Base-by-base conservation (phyloP, 2,888 invertebrate genomes). In the Apoda limacodes region DNA sequence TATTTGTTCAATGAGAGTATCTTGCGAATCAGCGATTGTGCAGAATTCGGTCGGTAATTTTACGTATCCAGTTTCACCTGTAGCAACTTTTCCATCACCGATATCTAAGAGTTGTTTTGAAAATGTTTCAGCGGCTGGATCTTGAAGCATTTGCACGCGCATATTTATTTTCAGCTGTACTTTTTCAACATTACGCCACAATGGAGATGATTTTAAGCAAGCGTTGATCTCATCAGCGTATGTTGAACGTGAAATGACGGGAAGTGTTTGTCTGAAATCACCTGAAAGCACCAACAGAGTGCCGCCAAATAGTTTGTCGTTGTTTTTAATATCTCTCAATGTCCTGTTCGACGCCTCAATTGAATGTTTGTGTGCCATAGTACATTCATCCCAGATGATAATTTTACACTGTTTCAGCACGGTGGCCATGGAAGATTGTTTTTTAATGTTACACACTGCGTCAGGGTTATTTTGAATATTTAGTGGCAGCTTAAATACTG, bases 381-480 rank as follows among this genome's bases (percentile, higher is more conserved):
- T n/a, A n/a, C n/a, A n/a, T n/a, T n/a, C n/a, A n/a, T n/a, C n/a
- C n/a, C n/a, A n/a, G n/a, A n/a, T 34, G 13, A 44, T 42, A n/a
- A 40, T 37, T 37, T 50, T 47, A 32, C 50, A 48, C 28, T 42
- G 40, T 38, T 37, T 42, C 34, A 46, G 31, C 25, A 49, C 46
- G 12, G 33, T 45, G 30, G 49, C 42, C 42, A 53, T 51, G 19
- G 37, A 39, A 10, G 48, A 48, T 42, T 46, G 40, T 44, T 48
- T 51, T 30, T 43, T 44, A 13, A 48, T 45, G 38, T 55, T 48
- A 34, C 50, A 54, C 27, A 46, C 28, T 47, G 46, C 42, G 14
- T 44, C 36, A 14, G 37, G 35, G 12, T 46, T 46, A 39, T 40
- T 45, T 22, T 45, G 39, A 39, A 50, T 37, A 30, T 50, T 42